Evolutionary conservation across 1,140 invertebrate genomes (phyloP), one percentile per base, ranked within the genome.

Genomic region (Heliconius melpomene): DNA sequence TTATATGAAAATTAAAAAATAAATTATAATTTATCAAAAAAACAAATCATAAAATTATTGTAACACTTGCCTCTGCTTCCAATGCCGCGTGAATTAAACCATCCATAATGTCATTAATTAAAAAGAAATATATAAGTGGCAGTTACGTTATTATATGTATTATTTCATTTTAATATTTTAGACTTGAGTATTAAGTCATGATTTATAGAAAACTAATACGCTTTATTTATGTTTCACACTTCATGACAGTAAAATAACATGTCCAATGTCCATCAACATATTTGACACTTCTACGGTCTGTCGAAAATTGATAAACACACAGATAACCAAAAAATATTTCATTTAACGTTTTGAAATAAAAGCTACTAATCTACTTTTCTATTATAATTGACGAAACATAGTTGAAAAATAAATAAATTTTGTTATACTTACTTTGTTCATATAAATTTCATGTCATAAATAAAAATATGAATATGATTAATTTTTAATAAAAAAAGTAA

Each of bases 31-130:
- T 81, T 80, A 20, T 70, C 6, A 60, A 75, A 60, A 75, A 82
- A 81, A 85, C 71, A 78, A 78, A 78, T 80, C 79, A 72, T 77
- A 82, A 90, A 89, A 92, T 86, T 86, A 88, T 77, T 80, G 79
- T 89, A 89, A 86, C 89, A 93, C 94, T 88, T 88, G 78, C 88
- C 93, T 95, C 94, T 88, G 94, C 94, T 94, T 95, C 94, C 89
- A 94, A 92, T 93, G 93, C 93, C 89, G 94, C 94, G 91, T 94
- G 94, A 91, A 95, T 94, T 94, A 95, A 94, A 92, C 94, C 94
- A 94, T 95, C 94, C 94, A 95, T 95, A 93, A 93, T 95, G 94
- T 91, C 88, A 93, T 93, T 92, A 90, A 91, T 90, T 91, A 91
- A 91, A 87, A 93, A 90, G 88, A 89, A 91, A 91, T 93, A 91